Conservation (phyloP, 2,888 invertebrate genomes). For the Sarcophaga carnaria region DNA sequence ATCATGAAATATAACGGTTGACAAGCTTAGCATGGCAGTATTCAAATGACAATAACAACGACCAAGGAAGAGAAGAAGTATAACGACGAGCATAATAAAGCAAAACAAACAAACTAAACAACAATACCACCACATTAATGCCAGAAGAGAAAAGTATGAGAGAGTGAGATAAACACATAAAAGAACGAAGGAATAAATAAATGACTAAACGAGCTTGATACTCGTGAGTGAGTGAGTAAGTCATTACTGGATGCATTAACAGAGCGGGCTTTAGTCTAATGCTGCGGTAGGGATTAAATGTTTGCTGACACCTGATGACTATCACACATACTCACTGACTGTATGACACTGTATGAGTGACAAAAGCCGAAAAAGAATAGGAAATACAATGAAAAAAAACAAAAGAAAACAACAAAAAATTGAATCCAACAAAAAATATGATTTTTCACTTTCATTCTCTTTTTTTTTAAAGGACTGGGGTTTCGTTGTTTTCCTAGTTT, state of each 20-base stretch:
- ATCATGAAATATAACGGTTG: constrained; percentile 19
- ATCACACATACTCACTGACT: constrained; percentile 46
- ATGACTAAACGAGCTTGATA: constrained; percentile 7
- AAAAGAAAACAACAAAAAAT: too few relatives aligned
- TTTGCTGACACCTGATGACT: constrained; percentile 64
- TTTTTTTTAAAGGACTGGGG: too few relatives aligned
- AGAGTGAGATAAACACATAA: background rate
- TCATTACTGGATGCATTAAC: constrained; percentile 38
- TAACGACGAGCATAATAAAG: background rate
- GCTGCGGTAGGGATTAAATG: constrained; percentile 63
- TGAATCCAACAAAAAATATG: too few relatives aligned
- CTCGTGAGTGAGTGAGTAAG: constrained; percentile 39
- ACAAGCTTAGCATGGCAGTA: background rate
- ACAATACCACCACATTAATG: constrained; percentile 16
- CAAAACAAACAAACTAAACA: background rate
- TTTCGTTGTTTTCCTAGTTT: too few relatives aligned
- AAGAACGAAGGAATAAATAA: background rate
- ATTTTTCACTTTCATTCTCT: too few relatives aligned
- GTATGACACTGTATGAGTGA: background rate
- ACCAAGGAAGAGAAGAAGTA: background rate
- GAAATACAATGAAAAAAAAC: too few relatives aligned
- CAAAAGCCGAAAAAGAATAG: constrained; percentile 8
- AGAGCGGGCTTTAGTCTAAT: constrained; percentile 58
- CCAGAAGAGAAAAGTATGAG: background rate
- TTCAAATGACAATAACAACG: background rate